These are phyloP conservation scores for Anhinga anhinga DNA, from an alignment of 2,113 vertebrate genomes.

Conservation along the genomic window DNA sequence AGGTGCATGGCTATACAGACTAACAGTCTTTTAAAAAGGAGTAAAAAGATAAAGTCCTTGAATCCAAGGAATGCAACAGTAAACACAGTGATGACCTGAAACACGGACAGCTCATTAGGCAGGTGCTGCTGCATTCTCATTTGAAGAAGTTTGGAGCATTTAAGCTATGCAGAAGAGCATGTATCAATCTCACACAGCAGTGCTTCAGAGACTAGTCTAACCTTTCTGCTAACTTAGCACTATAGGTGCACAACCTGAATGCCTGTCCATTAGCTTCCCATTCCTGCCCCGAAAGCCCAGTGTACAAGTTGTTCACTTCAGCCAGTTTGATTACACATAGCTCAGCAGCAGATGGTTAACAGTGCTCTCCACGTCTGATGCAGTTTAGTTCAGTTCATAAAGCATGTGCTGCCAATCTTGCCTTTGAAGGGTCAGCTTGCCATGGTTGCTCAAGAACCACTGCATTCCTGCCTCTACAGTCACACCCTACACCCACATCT, in stretches of 20 bases:
- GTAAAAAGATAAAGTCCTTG: background rate
- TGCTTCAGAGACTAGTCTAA: background rate
- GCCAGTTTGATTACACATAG: background rate
- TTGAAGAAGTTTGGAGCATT: background rate
- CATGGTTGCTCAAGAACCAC: background rate
- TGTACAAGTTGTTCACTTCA: background rate
- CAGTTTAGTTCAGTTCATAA: background rate
- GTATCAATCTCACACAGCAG: background rate
- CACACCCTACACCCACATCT: conserved; percentile 49
- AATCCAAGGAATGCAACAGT: background rate
- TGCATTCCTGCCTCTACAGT: conserved; percentile 10
- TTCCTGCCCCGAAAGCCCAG: background rate
- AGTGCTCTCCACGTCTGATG: background rate
- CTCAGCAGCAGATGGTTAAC: background rate
- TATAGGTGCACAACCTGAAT: background rate
- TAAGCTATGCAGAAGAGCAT: background rate
- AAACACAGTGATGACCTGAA: background rate
- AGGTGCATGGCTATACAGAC: background rate
- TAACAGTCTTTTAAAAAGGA: background rate
- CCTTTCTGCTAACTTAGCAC: background rate
- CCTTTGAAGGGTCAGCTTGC: conserved; percentile 20
- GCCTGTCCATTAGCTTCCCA: background rate
- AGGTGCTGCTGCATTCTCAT: background rate
- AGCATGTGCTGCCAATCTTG: background rate
- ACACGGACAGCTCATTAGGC: background rate